Evolutionary conservation across 2,888 invertebrate genomes (phyloP).

Genomic region (Lampropteryx suffumata): DNA sequence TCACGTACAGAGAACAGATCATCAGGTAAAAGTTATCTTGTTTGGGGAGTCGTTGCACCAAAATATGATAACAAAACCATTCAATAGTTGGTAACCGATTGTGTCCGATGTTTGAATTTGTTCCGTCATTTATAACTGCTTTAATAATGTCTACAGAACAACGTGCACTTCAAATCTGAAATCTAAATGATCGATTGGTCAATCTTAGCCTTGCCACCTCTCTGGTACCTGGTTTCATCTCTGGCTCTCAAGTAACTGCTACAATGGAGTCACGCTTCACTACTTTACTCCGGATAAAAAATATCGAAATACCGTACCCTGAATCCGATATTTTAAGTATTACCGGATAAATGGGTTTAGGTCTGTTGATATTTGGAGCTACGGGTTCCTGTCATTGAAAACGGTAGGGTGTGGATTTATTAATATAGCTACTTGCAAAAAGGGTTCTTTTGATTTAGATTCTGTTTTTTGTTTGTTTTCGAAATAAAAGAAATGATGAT

Average conservation of each 20-base stretch:
- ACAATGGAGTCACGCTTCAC: constrained; percentile 59
- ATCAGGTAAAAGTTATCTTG: too few species aligned
- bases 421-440: neutral
- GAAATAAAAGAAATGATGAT: neutral
- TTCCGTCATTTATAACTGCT: too few species aligned
- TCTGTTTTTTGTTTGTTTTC: neutral
- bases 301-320: constrained; percentile 23
- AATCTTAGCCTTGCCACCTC: neutral
- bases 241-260: constrained; percentile 25
- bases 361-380: constrained; percentile 19
- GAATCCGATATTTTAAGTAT: constrained; percentile 24
- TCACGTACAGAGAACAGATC: too few species aligned
- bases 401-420: constrained; percentile 14
- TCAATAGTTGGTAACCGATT: too few species aligned
- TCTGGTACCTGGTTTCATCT: neutral
- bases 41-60: too few species aligned
- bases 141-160: too few species aligned
- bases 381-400: constrained; percentile 19
- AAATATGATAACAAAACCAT: too few species aligned
- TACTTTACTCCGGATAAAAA: constrained; percentile 41
- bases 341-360: constrained; percentile 22
- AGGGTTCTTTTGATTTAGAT: neutral
- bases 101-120: too few species aligned
- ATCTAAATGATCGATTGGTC: too few species aligned
- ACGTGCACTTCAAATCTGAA: too few species aligned